Evolutionary conservation across 1,140 invertebrate genomes (phyloP).

Genomic region (Papilio aristodemus): DNA sequence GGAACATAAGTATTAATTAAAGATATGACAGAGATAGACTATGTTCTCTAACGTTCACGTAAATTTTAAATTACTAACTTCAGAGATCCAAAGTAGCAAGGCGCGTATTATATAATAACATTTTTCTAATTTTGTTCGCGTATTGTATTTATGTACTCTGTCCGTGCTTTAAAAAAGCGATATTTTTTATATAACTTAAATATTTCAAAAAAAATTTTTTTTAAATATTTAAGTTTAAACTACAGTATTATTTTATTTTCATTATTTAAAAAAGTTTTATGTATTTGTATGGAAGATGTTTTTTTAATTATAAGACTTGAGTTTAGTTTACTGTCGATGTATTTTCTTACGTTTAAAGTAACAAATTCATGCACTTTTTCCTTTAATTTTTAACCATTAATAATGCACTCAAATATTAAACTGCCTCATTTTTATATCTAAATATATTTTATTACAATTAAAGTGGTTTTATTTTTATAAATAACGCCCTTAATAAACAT

Average conservation of each 20-base stretch:
- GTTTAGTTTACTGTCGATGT: background rate
- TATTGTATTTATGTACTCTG: conserved; percentile 1
- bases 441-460: conserved; percentile 12
- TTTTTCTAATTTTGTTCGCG: background rate
- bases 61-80: background rate
- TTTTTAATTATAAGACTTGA: conserved; percentile 11
- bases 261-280: background rate
- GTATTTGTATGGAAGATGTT: background rate
- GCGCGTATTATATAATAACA: background rate
- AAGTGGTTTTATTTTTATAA: conserved; percentile 2
- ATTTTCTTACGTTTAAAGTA: background rate
- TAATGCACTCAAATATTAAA: conserved; percentile 3
- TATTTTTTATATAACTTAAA: background rate
- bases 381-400: background rate
- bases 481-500: background rate
- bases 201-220: background rate
- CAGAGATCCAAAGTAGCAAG: background rate
- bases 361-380: background rate
- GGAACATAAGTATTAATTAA: too few relatives aligned
- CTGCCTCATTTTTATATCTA: conserved; percentile 15
- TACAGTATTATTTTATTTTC: conserved; percentile 7
- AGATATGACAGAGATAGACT: too few relatives aligned
- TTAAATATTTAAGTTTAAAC: conserved; percentile 5
- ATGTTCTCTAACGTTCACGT: background rate
- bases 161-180: conserved; percentile 10